Conservation (phyloP, 2,797 vertebrate genomes). For the Brachyrhaphis roseni region DNA sequence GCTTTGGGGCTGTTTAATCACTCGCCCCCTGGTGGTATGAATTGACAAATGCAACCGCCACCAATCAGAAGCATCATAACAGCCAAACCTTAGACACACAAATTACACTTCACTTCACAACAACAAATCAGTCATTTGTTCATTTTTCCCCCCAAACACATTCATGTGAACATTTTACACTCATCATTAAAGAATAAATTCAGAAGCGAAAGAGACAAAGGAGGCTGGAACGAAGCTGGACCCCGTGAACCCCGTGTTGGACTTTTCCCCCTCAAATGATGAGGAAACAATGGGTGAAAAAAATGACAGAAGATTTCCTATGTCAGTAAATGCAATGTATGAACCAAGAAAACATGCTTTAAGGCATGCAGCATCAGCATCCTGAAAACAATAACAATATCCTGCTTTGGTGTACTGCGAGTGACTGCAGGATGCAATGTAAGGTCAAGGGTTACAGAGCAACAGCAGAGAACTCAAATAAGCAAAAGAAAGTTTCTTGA, state of each 20-base stretch:
- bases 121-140: conserved; percentile 42
- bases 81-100: conserved; percentile 49
- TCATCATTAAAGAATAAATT: conserved; percentile 73
- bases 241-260: conserved; percentile 31
- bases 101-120: conserved; percentile 47
- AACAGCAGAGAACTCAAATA: conserved; percentile 26
- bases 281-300: conserved; percentile 23
- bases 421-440: conserved; percentile 13
- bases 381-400: background rate
- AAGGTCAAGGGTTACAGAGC: conserved; percentile 4
- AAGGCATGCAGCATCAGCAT: conserved; percentile 19
- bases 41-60: conserved; percentile 36
- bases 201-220: conserved; percentile 14
- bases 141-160: conserved; percentile 41
- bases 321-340: conserved; percentile 50
- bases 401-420: conserved; percentile 12
- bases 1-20: conserved; percentile 61
- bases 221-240: conserved; percentile 32
- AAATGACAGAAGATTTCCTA: conserved; percentile 7
- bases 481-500: background rate
- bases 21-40: conserved; percentile 52
- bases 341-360: conserved; percentile 23
- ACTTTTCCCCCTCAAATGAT: conserved; percentile 8
- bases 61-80: conserved; percentile 71
- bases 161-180: conserved; percentile 64